phyloP scores from a whole-genome alignment of 2,113 vertebrate species.

The Orthochromis indermauri region DNA sequence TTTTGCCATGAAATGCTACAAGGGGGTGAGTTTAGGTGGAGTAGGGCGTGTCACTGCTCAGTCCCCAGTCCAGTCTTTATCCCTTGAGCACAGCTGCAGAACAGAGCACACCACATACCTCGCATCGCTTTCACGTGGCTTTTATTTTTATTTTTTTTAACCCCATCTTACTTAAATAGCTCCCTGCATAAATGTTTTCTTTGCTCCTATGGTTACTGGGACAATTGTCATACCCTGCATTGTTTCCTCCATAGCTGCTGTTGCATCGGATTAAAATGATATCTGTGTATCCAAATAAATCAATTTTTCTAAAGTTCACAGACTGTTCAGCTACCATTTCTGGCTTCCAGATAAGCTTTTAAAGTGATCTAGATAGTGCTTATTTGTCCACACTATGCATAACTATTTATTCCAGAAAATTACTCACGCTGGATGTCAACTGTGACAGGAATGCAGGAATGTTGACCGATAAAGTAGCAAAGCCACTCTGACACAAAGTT shows the following conservation, averaged over 20 bases:
- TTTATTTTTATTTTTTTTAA: not conserved
- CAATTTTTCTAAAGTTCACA: not conserved
- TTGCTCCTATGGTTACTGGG: slow-evolving; percentile 32
- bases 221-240: slow-evolving; percentile 20
- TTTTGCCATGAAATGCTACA: not conserved
- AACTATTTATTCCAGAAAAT: not conserved
- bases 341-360: not conserved
- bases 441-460: slow-evolving; percentile 13
- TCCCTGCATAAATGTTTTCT: slow-evolving; percentile 45
- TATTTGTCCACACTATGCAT: not conserved
- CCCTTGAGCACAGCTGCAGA: slow-evolving; percentile 44
- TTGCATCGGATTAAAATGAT: not conserved
- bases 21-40: not conserved
- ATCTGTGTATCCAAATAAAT: not conserved
- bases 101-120: not conserved
- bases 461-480: slow-evolving; percentile 15
- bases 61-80: not conserved
- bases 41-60: not conserved
- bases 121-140: not conserved
- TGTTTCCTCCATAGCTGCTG: slow-evolving; percentile 9
- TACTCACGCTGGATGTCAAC: not conserved
- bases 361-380: not conserved
- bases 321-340: not conserved
- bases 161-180: slow-evolving; percentile 31
- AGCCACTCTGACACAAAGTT: not conserved